Evolutionary conservation across 2,888 invertebrate species (phyloP).

Genomic region (Pinctada fucata): DNA sequence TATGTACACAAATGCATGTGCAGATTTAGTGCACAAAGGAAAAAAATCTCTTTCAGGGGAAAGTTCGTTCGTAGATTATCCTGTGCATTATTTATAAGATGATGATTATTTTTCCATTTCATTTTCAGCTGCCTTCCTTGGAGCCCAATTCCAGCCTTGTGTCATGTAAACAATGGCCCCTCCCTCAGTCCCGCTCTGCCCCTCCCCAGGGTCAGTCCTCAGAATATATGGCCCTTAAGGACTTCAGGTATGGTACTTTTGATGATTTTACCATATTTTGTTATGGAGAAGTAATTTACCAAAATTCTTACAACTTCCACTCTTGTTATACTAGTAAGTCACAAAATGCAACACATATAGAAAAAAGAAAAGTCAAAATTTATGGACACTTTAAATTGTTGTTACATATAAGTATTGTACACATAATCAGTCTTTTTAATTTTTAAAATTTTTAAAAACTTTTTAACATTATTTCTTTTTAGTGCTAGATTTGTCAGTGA

Average conservation of each 20-base stretch:
- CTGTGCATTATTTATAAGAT: too few species aligned
- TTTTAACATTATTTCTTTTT: conserved; percentile 35
- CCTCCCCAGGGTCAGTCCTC: conserved; percentile 57
- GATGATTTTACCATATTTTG: background rate
- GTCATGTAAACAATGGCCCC: conserved; percentile 52
- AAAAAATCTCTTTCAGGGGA: background rate
- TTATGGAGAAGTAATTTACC: too few species aligned
- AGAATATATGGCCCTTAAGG: conserved; percentile 66
- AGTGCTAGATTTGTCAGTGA: conserved; percentile 70
- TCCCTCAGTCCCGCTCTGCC: conserved; percentile 55
- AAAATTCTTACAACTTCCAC: too few species aligned
- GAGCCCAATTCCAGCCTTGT: conserved; percentile 23
- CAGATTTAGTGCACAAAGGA: background rate
- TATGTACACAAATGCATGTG: too few species aligned
- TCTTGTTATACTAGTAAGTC: too few species aligned
- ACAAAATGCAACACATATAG: too few species aligned
- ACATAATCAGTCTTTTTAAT: background rate
- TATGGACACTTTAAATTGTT: too few species aligned
- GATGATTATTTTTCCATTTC: background rate
- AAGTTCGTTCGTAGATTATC: too few species aligned
- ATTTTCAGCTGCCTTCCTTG: conserved; percentile 51
- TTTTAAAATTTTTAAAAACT: too few species aligned
- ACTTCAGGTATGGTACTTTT: conserved; percentile 63
- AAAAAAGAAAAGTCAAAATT: too few species aligned
- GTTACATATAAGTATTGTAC: too few species aligned